Percentiles rank a stretch among this genome's conserved stretches.
These are phyloP conservation scores for Solenopsis invicta DNA, from an alignment of 1,140 invertebrate genomes.

Conservation along the genomic window DNA sequence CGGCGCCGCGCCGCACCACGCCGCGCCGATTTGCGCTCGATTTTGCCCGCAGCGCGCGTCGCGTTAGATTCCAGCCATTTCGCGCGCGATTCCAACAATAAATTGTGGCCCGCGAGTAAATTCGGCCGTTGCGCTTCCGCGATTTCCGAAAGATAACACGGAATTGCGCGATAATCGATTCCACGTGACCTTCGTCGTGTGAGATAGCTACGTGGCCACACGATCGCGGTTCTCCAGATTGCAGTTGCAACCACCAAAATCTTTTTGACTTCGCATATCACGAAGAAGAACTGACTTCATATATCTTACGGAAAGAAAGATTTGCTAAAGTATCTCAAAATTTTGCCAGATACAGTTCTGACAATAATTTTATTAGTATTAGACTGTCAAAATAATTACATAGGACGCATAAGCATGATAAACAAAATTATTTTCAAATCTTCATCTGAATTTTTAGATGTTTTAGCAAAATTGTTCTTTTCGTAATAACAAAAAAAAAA, in stretches of 20 bases:
- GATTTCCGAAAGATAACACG: conserved; percentile 10
- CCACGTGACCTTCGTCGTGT: background rate
- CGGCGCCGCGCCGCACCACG: background rate
- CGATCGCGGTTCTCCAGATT: background rate
- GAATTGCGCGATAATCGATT: conserved; percentile 21
- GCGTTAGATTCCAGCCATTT: conserved; percentile 21
- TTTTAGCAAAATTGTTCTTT: no score
- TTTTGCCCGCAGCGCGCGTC: conserved; percentile 18
- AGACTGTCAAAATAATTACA: no score
- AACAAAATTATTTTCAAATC: no score
- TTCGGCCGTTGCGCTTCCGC: conserved; percentile 3
- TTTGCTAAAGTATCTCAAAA: no score
- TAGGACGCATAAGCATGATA: no score
- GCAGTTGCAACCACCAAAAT: background rate
- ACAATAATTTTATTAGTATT: no score
- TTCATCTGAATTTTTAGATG: no score
- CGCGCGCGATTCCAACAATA: conserved; percentile 2
- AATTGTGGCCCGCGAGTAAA: conserved; percentile 16
- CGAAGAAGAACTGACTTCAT: no score
- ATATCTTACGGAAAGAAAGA: no score
- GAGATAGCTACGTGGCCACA: no score
- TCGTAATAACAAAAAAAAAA: no score
- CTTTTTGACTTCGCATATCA: background rate
- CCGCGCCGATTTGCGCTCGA: conserved; percentile 44
- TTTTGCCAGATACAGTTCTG: no score